These are phyloP conservation scores for Dinoponera quadriceps DNA, from an alignment of 1,140 invertebrate species.

Conservation along the genomic window DNA sequence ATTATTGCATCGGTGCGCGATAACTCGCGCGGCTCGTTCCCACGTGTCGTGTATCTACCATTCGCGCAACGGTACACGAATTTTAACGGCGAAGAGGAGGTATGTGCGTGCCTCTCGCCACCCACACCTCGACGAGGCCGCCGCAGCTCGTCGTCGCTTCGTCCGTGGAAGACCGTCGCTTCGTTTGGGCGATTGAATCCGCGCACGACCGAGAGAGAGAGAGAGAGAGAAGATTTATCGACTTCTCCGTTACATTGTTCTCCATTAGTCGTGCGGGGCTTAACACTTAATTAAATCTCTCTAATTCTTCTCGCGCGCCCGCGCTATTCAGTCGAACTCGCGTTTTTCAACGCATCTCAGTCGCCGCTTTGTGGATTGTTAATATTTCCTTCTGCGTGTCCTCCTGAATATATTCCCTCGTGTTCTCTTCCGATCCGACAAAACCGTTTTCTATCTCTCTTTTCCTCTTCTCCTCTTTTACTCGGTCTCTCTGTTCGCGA, in stretches of 20 bases:
- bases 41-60: slow-evolving; percentile 54
- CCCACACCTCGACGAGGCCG: slow-evolving; percentile 57
- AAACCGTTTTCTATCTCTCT: not conserved
- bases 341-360: slow-evolving; percentile 12
- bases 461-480: too few species aligned
- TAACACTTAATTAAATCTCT: slow-evolving; percentile 54
- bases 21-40: slow-evolving; percentile 55
- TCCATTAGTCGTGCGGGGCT: slow-evolving; percentile 32
- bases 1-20: slow-evolving; percentile 39
- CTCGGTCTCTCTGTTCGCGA: not conserved
- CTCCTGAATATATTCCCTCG: not conserved
- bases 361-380: slow-evolving; percentile 27
- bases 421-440: slow-evolving; percentile 29
- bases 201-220: not conserved
- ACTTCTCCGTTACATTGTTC: slow-evolving; percentile 69
- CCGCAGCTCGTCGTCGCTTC: not conserved
- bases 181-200: slow-evolving; percentile 11
- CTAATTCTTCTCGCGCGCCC: not conserved
- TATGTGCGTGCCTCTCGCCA: slow-evolving; percentile 19
- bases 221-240: slow-evolving; percentile 58
- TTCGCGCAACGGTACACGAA: slow-evolving; percentile 68
- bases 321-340: slow-evolving; percentile 23
- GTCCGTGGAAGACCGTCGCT: slow-evolving; percentile 20
- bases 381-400: not conserved
- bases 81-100: slow-evolving; percentile 59